phyloP scores from a whole-genome alignment of 2,888 invertebrate species.

The Drosophila imparisetae region DNA sequence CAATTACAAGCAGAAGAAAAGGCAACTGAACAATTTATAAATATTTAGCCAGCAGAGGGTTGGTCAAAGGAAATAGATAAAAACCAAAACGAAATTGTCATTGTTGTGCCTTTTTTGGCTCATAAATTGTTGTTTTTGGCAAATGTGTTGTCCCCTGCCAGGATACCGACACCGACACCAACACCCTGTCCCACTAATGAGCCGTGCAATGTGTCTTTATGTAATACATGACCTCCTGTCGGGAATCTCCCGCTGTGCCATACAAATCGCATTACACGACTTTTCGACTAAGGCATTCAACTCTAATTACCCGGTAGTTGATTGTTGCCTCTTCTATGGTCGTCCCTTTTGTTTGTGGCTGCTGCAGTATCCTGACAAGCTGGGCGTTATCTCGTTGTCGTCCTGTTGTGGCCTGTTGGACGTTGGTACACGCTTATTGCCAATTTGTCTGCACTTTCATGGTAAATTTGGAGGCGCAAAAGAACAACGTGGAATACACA shows the following conservation, averaged over 20 bases:
- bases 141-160: slow-evolving; percentile 37
- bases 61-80: slow-evolving; percentile 45
- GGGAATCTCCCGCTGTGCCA: slow-evolving; percentile 69
- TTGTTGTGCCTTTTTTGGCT: slow-evolving; percentile 62
- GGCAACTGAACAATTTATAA: slow-evolving; percentile 78
- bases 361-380: slow-evolving; percentile 40
- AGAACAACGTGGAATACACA: slow-evolving; percentile 17
- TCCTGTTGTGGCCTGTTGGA: slow-evolving; percentile 42
- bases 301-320: slow-evolving; percentile 81
- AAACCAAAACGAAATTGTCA: slow-evolving; percentile 80
- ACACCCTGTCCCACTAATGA: slow-evolving; percentile 49
- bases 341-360: slow-evolving; percentile 54
- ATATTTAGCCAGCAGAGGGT: slow-evolving; percentile 77
- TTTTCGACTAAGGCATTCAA: slow-evolving; percentile 78
- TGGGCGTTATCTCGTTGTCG: slow-evolving; percentile 72
- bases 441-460: slow-evolving; percentile 74
- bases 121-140: slow-evolving; percentile 60
- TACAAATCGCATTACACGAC: slow-evolving; percentile 84
- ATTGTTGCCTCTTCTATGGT: slow-evolving; percentile 48
- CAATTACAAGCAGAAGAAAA: slow-evolving; percentile 37
- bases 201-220: slow-evolving; percentile 78
- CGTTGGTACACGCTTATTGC: slow-evolving; percentile 38
- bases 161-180: neutral
- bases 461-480: slow-evolving; percentile 49
- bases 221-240: slow-evolving; percentile 56